Evolutionary conservation across 2,113 vertebrate species (phyloP), one percentile per base, ranked within the genome.

Genomic region (Syrrhaptes paradoxus): DNA sequence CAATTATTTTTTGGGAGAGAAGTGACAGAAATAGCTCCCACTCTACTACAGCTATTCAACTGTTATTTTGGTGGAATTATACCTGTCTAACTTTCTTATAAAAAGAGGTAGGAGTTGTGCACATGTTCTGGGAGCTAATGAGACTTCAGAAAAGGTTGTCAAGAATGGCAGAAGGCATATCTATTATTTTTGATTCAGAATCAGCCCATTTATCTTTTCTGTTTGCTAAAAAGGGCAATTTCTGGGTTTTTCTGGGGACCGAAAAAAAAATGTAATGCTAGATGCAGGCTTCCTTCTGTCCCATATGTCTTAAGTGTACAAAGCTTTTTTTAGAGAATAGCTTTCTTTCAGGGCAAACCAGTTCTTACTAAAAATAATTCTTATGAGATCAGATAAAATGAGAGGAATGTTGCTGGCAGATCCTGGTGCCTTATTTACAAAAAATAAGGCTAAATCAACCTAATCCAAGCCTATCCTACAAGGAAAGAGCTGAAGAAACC

Each of bases 351-450:
- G 93, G 90, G 89, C 96, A 96, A 95, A 96, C 92, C 86, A 78
- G 83, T 78, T 85, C 92, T 94, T 96, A 87, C 96, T 96, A 95
- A 97, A 97, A 97, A 96, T 97, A 97, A 89, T 93, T 87, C 90
- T 82, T 94, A 94, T 87, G 92, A 92, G 86, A 96, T 96, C 92
- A 96, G 93, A 93, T 77, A 85, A 95, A 93, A 81, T 49, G 72
- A 79, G 85, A 97, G 94, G 94, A 96, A 93, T 88, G 76, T 51
- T 91, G 73, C 90, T 87, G 85, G 87, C 79, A 93, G 83, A 91
- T 87, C 55, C 68, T 54, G 48, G 75, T 66, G 81, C 59, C 94
- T 96, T 94, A 85, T 77, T 88, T 95, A 92, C 81, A 75, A 38
- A 90, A 85, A 76, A 76, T 73, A n/a, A 75, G 91, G 90, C 93